Evolutionary conservation across 2,113 vertebrate species (phyloP).

Genomic region (Scolopax mira): DNA sequence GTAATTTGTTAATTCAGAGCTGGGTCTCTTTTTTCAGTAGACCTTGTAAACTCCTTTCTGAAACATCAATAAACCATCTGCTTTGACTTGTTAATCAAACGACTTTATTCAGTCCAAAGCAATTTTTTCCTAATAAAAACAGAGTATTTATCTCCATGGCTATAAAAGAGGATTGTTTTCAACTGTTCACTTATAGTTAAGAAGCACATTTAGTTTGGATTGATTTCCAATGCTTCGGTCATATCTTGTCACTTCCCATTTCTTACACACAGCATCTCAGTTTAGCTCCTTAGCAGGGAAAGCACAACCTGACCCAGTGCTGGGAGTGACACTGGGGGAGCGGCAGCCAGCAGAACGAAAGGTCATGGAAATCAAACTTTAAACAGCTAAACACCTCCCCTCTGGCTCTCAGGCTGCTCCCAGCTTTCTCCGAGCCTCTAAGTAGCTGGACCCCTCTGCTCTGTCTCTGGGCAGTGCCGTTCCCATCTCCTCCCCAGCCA

Average conservation of each 20-base stretch:
- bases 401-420: not conserved
- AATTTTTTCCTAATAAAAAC: slow-evolving; percentile 86
- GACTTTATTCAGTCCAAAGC: slow-evolving; percentile 85
- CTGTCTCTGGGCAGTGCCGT: not conserved
- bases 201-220: slow-evolving; percentile 98
- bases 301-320: slow-evolving; percentile 69
- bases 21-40: slow-evolving; percentile 75
- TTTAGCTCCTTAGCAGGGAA: slow-evolving; percentile 87
- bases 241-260: slow-evolving; percentile 99
- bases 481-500: not conserved
- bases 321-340: not conserved
- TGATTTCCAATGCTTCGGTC: slow-evolving; percentile 99
- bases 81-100: slow-evolving; percentile 85
- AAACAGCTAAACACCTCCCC: not conserved
- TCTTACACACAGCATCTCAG: slow-evolving; percentile 94
- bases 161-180: slow-evolving; percentile 90
- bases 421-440: not conserved
- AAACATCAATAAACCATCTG: slow-evolving; percentile 84
- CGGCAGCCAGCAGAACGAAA: slow-evolving; percentile 14
- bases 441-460: not conserved
- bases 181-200: slow-evolving; percentile 99
- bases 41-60: slow-evolving; percentile 82
- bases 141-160: slow-evolving; percentile 84
- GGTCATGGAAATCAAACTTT: not conserved
- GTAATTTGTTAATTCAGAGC: slow-evolving; percentile 82